phyloP scores from a whole-genome alignment of 2,113 vertebrate species.

The Sylvietta virens region DNA sequence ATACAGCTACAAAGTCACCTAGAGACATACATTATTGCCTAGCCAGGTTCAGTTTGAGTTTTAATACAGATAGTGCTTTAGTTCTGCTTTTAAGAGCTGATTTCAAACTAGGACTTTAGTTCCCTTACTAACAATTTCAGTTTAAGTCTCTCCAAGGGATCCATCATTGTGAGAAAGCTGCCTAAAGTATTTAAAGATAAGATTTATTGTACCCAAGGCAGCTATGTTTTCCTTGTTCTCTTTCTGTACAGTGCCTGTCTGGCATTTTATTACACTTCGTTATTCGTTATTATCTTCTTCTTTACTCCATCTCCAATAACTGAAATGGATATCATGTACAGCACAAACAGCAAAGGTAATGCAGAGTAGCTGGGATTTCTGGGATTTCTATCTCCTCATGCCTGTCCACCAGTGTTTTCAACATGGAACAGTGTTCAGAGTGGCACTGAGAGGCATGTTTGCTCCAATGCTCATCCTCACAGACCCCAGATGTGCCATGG shows the following conservation, averaged over 20 bases:
- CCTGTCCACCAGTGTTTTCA: not conserved
- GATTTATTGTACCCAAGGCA: not conserved
- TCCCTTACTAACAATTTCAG: not conserved
- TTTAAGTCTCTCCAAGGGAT: not conserved
- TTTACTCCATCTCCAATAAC: not conserved
- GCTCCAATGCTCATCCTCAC: not conserved
- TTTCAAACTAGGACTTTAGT: not conserved
- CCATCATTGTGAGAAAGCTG: not conserved
- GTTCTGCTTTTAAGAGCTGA: not conserved
- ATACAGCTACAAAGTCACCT: not conserved
- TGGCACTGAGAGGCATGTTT: not conserved
- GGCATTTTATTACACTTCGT: constrained; percentile 1
- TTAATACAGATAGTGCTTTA: not conserved
- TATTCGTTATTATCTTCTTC: constrained; percentile 12
- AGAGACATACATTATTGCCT: not conserved
- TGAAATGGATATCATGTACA: not conserved
- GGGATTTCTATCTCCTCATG: not conserved
- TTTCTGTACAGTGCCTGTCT: not conserved
- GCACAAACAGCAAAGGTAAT: not conserved
- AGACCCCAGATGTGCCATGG: not conserved
- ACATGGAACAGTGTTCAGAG: not conserved
- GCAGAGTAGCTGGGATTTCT: not conserved
- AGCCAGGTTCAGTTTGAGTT: not conserved
- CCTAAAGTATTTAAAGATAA: constrained; percentile 12
- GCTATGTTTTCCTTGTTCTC: not conserved